phyloP scores from a whole-genome alignment of 64 coral and sea anemone genomes.

The Hydrozoanthus tunicans region DNA sequence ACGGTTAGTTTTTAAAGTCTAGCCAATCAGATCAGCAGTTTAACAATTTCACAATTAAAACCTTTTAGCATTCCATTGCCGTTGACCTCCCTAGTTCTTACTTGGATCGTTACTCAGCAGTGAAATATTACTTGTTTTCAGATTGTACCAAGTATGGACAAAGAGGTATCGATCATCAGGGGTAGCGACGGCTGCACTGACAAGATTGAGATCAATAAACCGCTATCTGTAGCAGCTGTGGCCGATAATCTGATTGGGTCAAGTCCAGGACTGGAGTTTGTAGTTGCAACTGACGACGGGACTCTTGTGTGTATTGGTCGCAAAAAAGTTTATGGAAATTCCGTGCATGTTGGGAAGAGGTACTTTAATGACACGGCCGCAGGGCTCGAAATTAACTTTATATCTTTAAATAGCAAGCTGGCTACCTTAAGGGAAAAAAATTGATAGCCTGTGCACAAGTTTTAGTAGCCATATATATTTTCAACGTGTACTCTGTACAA shows the following conservation, averaged over 20 bases:
- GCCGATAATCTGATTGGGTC: neutral
- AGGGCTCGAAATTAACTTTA: no score
- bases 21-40: no score
- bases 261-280: conserved; percentile 34
- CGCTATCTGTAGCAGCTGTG: conserved; percentile 21
- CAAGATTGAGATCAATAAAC: conserved; percentile 42
- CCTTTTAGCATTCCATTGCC: no score
- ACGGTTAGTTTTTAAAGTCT: no score
- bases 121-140: conserved; percentile 6
- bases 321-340: neutral
- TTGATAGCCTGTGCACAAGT: no score
- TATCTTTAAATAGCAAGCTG: no score
- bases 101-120: no score
- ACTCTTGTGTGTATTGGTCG: conserved; percentile 35
- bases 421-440: no score
- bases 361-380: neutral
- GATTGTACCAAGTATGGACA: conserved; percentile 40
- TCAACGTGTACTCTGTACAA: no score
- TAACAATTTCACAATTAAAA: no score
- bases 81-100: no score
- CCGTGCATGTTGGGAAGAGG: neutral
- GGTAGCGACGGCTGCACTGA: conserved; percentile 41
- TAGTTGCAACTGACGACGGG: conserved; percentile 45
- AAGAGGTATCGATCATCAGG: conserved; percentile 16
- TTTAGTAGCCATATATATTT: no score